phyloP scores from a whole-genome alignment of 2,113 vertebrate genomes.

The Hypomesus transpacificus region DNA sequence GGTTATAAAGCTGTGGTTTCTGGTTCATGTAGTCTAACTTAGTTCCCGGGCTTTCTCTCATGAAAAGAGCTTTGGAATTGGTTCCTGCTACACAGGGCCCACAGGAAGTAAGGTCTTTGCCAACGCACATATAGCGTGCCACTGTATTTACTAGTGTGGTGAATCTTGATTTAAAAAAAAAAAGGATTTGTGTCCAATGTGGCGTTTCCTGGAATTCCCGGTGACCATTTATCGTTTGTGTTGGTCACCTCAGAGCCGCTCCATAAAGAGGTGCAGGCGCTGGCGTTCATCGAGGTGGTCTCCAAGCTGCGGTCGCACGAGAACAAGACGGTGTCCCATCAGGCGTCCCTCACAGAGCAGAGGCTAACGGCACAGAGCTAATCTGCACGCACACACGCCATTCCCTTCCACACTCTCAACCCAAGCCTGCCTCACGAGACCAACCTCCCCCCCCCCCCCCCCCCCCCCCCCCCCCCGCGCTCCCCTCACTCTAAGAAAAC shows the following conservation, averaged over 20 bases:
- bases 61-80: too few relatives aligned
- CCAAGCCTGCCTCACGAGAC: slow-evolving; percentile 19
- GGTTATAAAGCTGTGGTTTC: too few relatives aligned
- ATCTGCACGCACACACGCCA: slow-evolving; percentile 63
- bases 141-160: too few relatives aligned
- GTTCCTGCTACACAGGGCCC: too few relatives aligned
- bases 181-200: too few relatives aligned
- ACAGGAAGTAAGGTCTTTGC: too few relatives aligned
- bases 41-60: too few relatives aligned
- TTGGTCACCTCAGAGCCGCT: slow-evolving; percentile 64
- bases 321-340: slow-evolving; percentile 97
- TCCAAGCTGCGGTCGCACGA: slow-evolving; percentile 92
- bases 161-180: too few relatives aligned
- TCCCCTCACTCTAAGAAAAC: slow-evolving; percentile 26
- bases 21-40: too few relatives aligned
- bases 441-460: slow-evolving; percentile 13
- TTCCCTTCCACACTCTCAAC: slow-evolving; percentile 39
- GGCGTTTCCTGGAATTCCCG: too few relatives aligned
- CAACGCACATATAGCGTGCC: too few relatives aligned
- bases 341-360: slow-evolving; percentile 98
- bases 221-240: background rate
- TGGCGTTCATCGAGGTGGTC: slow-evolving; percentile 91
- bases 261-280: slow-evolving; percentile 88
- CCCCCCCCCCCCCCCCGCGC: slow-evolving; percentile 45
- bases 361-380: slow-evolving; percentile 94